Conservation (phyloP, 2,888 invertebrate species). For the Erebia aethiops region DNA sequence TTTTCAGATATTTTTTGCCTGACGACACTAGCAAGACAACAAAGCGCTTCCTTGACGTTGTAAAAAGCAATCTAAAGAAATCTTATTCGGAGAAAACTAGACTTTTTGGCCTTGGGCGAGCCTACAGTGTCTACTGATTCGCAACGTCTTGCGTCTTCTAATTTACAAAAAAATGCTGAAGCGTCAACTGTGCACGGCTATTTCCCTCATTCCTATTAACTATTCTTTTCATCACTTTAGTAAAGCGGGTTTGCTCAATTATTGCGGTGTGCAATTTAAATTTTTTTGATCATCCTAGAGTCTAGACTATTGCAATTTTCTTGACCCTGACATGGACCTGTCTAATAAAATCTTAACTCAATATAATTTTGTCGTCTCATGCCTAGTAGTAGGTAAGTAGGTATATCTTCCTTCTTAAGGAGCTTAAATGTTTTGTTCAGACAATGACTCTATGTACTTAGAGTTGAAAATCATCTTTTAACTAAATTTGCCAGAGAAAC, state of each 20-base stretch:
- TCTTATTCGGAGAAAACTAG: constrained; percentile 21
- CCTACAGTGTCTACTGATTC: constrained; percentile 25
- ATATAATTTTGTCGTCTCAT: too few relatives aligned
- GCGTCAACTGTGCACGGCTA: constrained; percentile 6
- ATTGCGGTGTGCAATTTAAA: constrained; percentile 6
- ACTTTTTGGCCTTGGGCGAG: constrained; percentile 23
- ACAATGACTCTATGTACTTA: too few relatives aligned
- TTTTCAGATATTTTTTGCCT: constrained; percentile 18
- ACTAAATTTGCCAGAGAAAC: too few relatives aligned
- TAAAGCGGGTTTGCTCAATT: constrained; percentile 17
- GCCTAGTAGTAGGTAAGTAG: too few relatives aligned
- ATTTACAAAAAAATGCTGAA: constrained; percentile 12
- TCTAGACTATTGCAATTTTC: neutral
- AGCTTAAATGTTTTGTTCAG: too few relatives aligned
- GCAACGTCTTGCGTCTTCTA: constrained; percentile 29
- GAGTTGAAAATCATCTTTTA: too few relatives aligned
- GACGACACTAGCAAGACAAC: constrained; percentile 16
- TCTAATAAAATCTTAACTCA: neutral
- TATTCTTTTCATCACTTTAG: constrained; percentile 20
- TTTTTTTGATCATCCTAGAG: constrained; percentile 1
- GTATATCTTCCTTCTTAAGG: too few relatives aligned
- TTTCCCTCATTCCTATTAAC: constrained; percentile 16
- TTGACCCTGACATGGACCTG: neutral
- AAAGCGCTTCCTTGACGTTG: constrained; percentile 24
- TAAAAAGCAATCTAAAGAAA: constrained; percentile 24